A percentile compares a stretch with the other conserved stretches of the same genome.
Conservation (phyloP, 2,888 invertebrate genomes). For the Eupithecia pulchellata region DNA sequence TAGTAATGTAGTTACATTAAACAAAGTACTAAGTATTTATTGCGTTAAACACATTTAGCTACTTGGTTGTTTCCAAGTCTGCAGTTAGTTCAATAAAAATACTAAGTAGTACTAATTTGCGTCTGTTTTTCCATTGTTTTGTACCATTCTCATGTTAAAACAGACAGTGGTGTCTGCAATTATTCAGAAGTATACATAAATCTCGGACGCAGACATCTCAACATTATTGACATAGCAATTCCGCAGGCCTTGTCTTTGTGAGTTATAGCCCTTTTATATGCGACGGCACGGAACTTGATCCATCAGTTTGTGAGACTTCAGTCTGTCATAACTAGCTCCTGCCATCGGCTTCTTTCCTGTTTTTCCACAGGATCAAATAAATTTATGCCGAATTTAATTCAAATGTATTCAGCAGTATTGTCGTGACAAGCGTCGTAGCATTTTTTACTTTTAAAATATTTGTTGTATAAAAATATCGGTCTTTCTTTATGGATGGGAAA, state of each 20-base stretch:
- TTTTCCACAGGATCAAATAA: background rate
- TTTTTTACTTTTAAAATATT: no score
- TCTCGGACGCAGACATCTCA: conserved; percentile 51
- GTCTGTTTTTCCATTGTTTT: no score
- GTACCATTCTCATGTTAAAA: conserved; percentile 19
- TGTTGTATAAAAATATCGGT: no score
- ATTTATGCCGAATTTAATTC: background rate
- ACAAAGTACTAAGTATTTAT: no score
- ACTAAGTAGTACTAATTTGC: no score
- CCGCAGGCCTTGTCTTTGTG: conserved; percentile 44
- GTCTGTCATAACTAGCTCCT: background rate
- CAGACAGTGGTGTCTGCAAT: conserved; percentile 36
- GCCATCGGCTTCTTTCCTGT: background rate
- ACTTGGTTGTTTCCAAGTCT: no score
- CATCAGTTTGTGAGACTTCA: background rate
- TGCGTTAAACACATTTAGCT: no score
- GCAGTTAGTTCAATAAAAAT: no score
- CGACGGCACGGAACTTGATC: background rate
- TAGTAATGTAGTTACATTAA: no score
- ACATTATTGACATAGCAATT: conserved; percentile 33
- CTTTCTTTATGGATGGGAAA: background rate
- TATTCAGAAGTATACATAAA: conserved; percentile 48
- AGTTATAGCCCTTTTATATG: conserved; percentile 46
- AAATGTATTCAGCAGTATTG: background rate
- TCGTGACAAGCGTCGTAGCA: no score